Evolutionary conservation across 2,888 invertebrate genomes (phyloP), one percentile per base, ranked within the genome.

Genomic region (Strigamia crassipes): DNA sequence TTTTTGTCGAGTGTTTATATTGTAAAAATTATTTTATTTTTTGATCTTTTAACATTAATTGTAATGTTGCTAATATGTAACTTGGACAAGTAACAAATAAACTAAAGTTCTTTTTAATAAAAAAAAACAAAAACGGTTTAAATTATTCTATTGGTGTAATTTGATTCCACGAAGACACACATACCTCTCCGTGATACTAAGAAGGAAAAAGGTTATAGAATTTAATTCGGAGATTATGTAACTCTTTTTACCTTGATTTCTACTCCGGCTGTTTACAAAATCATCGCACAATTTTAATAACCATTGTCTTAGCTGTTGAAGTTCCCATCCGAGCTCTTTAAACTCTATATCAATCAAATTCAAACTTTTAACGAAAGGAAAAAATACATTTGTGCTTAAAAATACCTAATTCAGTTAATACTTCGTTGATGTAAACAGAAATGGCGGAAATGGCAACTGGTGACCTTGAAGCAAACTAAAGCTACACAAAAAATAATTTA

Each of bases 131-230:
- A 15, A 23, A 78, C 1, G 8, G n/a, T 61, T 8, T 10, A 78
- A 27, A 12, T 18, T 18, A 13, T 73, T 73, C 18, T 27, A 31
- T 78, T 31, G 41, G 13, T 31, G 78, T 23, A 21, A 41, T 31
- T 78, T 9, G 18, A 78, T 78, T 78, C 82, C 82, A 82, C 12
- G 82, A 80, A 27, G 82, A 51, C 3, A n/a, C n/a, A n/a, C n/a
- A n/a, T n/a, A 1, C 31, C 38, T 51, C 61, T 21, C 78, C 81
- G 21, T 82, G 81, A 81, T 82, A 81, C 82, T 82, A 56, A 21
- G 34, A 41, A 81, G 4, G 2, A 81, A 81, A 34, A 41, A 21
- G 15, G 5, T 27, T 0, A 1, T 38, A 15, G 1, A 78, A 2
- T 13, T 18, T 5, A n/a, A 5, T 78, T 13, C 10, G 15, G 27